Evolutionary conservation across 2,113 vertebrate species (phyloP).

Genomic region (Leuciscus idus): DNA sequence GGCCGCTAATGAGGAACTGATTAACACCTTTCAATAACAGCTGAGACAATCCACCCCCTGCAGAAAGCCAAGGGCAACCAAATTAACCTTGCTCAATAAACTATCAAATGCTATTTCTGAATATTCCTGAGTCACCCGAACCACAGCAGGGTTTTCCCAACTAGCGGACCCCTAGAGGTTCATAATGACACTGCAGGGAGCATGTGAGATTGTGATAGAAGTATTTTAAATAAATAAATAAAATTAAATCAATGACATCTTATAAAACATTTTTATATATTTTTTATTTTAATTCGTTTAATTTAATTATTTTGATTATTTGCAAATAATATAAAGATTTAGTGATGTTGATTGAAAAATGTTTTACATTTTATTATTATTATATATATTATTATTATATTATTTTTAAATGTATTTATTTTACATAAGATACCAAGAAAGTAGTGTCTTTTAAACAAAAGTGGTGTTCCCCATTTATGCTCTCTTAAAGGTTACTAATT

Average conservation of each 20-base stretch:
- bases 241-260: neutral
- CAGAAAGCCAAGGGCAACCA: neutral
- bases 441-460: too few species aligned
- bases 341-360: neutral
- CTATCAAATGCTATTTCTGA: neutral
- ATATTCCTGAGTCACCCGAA: neutral
- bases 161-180: neutral
- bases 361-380: neutral
- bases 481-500: too few species aligned
- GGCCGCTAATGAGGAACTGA: conserved; percentile 45
- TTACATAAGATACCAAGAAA: neutral
- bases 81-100: neutral
- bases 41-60: neutral
- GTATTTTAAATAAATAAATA: too few species aligned
- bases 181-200: neutral
- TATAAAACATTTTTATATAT: neutral
- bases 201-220: too few species aligned
- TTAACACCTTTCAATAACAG: conserved; percentile 33
- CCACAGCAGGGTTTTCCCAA: neutral
- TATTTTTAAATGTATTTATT: neutral
- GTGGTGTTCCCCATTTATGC: too few species aligned
- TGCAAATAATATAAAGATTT: neutral
- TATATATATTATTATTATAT: neutral
- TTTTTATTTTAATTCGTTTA: neutral
- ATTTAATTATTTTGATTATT: neutral